These are phyloP conservation scores for Pachydiplax longipennis DNA, from an alignment of 2,888 invertebrate species.

Conservation along the genomic window DNA sequence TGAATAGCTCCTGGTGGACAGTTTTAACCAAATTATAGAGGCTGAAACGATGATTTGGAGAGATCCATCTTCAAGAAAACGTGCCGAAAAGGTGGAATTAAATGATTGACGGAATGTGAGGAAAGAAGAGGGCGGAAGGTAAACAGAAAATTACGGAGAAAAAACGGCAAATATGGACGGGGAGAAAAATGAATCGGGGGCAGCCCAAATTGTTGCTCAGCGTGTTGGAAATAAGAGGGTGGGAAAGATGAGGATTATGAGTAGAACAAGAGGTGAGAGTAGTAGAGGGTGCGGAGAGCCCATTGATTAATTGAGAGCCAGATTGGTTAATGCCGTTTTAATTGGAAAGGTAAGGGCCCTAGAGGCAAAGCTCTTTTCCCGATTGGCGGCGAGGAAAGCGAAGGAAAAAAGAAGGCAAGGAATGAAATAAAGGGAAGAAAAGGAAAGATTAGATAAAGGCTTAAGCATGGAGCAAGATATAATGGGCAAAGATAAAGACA, in stretches of 20 bases:
- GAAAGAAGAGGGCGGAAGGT: neutral
- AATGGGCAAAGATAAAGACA: neutral
- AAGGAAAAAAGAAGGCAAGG: neutral
- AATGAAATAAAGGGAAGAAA: neutral
- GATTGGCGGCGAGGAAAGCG: neutral
- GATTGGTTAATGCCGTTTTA: neutral
- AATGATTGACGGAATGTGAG: neutral
- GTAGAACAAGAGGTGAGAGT: neutral
- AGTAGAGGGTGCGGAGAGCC: neutral
- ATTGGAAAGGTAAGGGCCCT: neutral
- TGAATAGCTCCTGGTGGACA: too few species aligned
- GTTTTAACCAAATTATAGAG: neutral
- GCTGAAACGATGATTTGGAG: neutral
- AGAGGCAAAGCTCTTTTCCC: neutral
- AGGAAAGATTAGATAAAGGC: neutral
- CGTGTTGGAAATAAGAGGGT: neutral
- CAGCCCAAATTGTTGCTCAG: neutral
- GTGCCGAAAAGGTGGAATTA: neutral
- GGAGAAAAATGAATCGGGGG: neutral
- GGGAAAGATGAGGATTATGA: neutral
- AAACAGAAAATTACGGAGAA: neutral
- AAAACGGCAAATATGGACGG: neutral
- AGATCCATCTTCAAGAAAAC: neutral
- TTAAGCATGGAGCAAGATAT: neutral
- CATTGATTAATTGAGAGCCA: neutral